Evolutionary conservation across 2,797 vertebrate genomes (phyloP).

Genomic region (Coreius guichenoti): DNA sequence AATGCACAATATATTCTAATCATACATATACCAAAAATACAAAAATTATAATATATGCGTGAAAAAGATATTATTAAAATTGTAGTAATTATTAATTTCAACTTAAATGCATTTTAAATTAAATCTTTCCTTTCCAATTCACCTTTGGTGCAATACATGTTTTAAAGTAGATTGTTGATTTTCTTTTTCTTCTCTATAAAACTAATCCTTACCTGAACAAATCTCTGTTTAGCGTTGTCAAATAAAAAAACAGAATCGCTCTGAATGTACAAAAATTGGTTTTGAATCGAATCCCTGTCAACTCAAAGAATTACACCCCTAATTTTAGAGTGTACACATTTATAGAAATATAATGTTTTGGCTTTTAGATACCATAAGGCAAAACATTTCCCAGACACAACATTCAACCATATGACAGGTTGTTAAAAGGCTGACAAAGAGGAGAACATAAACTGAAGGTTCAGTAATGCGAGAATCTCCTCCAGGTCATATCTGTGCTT

Average conservation of each 20-base stretch:
- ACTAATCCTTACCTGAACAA: background rate
- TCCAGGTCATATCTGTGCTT: constrained; percentile 31
- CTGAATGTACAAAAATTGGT: background rate
- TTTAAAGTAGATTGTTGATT: background rate
- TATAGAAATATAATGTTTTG: background rate
- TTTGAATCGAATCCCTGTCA: background rate
- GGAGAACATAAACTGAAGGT: constrained; percentile 20
- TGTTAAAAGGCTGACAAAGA: constrained; percentile 48
- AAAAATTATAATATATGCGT: background rate
- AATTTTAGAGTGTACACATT: background rate
- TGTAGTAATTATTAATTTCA: background rate
- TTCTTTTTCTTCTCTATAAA: background rate
- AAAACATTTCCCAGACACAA: constrained; percentile 43
- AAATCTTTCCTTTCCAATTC: background rate
- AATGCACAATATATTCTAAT: background rate
- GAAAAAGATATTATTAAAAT: background rate
- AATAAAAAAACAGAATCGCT: background rate
- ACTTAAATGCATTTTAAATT: background rate
- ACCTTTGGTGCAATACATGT: background rate
- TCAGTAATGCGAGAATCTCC: constrained; percentile 29
- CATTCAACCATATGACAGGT: constrained; percentile 40
- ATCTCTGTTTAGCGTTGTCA: background rate
- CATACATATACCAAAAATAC: background rate
- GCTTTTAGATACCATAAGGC: constrained; percentile 5
- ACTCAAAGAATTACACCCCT: background rate